phyloP scores from a whole-genome alignment of 2,888 invertebrate genomes.

The Drosophila pseudotalamancana region DNA sequence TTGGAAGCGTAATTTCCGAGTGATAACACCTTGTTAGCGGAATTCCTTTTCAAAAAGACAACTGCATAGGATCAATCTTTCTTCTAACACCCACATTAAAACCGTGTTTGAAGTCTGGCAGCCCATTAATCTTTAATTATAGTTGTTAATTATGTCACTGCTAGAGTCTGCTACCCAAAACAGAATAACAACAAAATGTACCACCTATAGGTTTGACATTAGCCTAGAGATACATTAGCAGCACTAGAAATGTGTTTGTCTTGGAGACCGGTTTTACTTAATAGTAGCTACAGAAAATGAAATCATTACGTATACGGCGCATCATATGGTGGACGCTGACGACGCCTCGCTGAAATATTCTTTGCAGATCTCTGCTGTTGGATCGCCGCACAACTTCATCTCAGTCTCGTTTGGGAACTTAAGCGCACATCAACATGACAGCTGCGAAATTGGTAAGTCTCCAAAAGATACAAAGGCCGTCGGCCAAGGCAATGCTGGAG shows the following conservation, averaged over 20 bases:
- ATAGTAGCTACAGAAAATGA: conserved; percentile 33
- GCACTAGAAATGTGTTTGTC: conserved; percentile 9
- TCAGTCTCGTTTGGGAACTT: conserved; percentile 80
- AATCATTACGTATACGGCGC: conserved; percentile 46
- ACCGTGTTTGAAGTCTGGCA: neutral
- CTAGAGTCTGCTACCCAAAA: neutral
- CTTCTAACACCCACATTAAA: conserved; percentile 13
- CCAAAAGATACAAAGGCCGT: neutral
- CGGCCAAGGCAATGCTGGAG: conserved; percentile 15
- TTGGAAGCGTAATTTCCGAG: too few species aligned
- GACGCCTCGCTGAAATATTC: conserved; percentile 34
- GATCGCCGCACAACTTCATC: conserved; percentile 47
- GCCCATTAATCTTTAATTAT: conserved; percentile 31
- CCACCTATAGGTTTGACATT: conserved; percentile 15
- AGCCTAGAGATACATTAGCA: conserved; percentile 1
- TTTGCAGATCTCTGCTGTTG: conserved; percentile 69
- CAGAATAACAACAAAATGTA: conserved; percentile 20
- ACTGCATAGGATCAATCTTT: conserved; percentile 3
- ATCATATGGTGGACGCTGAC: conserved; percentile 36
- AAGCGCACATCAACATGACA: conserved; percentile 73
- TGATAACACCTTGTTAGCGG: neutral
- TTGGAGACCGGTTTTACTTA: conserved; percentile 47
- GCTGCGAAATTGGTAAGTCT: conserved; percentile 79
- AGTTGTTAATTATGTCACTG: conserved; percentile 26
- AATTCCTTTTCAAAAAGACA: neutral